A percentile compares a stretch with the other conserved stretches of the same genome.
Conservation (phyloP, 2,797 vertebrate species). For the Dendrocincla fuliginosa region DNA sequence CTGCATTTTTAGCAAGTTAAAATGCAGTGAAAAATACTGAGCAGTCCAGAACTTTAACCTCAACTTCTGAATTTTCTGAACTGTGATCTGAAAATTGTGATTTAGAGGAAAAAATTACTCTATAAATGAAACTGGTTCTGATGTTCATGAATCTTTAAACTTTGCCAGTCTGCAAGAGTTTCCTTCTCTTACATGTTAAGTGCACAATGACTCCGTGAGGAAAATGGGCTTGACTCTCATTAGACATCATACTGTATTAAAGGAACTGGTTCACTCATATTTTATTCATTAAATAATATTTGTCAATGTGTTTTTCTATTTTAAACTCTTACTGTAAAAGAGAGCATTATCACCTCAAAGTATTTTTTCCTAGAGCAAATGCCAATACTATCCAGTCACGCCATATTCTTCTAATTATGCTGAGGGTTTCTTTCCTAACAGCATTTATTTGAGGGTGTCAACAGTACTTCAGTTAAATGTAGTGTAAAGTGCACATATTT, state of each 20-base stretch:
- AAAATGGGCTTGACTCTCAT: neutral
- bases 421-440: neutral
- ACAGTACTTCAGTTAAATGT: conserved; percentile 43
- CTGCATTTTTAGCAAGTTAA: neutral
- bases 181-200: neutral
- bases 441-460: conserved; percentile 21
- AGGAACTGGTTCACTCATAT: conserved; percentile 71
- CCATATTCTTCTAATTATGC: conserved; percentile 55
- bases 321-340: conserved; percentile 79
- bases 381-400: conserved; percentile 62
- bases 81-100: neutral
- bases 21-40: neutral
- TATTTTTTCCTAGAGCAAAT: conserved; percentile 65
- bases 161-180: neutral
- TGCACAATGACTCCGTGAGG: neutral
- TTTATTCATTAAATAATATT: conserved; percentile 81
- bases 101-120: neutral
- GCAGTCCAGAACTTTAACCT: neutral
- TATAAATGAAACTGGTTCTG: neutral
- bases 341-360: conserved; percentile 74
- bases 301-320: conserved; percentile 70
- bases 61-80: neutral
- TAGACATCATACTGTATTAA: conserved; percentile 39
- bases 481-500: conserved; percentile 48
- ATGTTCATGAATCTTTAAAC: neutral